Evolutionary conservation across 2,113 vertebrate genomes (phyloP), one percentile per base, ranked within the genome.

Genomic region (Romanogobio albipinnatus): DNA sequence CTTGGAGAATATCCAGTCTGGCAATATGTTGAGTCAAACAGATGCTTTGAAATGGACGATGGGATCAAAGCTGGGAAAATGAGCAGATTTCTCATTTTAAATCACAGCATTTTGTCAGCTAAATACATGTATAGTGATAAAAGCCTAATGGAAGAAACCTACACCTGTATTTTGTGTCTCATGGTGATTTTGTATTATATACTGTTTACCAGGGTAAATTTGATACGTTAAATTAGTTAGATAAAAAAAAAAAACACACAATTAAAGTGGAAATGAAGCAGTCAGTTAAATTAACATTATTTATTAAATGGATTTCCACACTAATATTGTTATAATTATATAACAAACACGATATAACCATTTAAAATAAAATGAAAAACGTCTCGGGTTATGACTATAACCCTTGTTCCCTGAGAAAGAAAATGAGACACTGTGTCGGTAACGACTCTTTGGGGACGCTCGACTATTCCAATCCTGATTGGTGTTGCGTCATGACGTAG

Each of bases 1-100:
- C 51, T 78, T 88, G 80, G 84, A 87, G 74, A 62, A 74, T 15
- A 75, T 83, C 66, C 49, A 81, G n/a, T 61, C 56, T 19, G 45
- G 58, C 80, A 75, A 47, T 85, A 79, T 47, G 26, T 51, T 33
- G 61, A 68, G 79, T 3, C 84, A 79, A 80, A 83, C 86, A 83
- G 80, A 85, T 85, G 84, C 83, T 82, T 82, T 76, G 78, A 81
- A 82, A 71, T 33, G 15, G 51, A 66, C 13, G 3, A 64, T 29
- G 26, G 56, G 76, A 85, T 74, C 26, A 87, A 85, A 74, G 43
- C 71, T 71, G 51, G 22, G 24, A 19, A 77, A 59, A 58, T 56
- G 3, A 83, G 59, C 83, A 83, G n/a, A 87, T 77, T 74, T 39
- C 9, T 80, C 10, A 64, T 84, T 68, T 43, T 76, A 87, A 56